Percentiles rank a stretch among this genome's conserved stretches.
Conservation (phyloP, 2,113 vertebrate genomes). For the Lophochroa leadbeateri region DNA sequence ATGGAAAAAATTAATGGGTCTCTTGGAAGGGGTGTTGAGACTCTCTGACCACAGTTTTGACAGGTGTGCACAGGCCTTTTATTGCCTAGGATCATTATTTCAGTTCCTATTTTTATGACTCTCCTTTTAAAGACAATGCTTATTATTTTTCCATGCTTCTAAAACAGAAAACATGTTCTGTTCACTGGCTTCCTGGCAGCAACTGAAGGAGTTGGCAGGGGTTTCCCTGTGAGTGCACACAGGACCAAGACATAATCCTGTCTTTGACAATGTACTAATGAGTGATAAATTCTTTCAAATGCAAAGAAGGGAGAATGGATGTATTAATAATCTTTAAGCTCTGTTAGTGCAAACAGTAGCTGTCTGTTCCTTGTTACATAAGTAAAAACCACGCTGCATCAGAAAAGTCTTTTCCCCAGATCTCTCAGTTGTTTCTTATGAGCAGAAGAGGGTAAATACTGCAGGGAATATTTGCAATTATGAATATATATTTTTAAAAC, state of each 20-base stretch:
- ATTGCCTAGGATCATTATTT: background rate
- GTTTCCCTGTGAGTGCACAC: background rate
- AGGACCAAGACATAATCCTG: conserved; percentile 50
- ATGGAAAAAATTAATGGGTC: background rate
- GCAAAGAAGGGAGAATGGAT: conserved; percentile 17
- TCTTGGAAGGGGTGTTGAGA: background rate
- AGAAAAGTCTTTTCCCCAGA: background rate
- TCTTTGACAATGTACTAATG: conserved; percentile 60
- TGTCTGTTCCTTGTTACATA: conserved; percentile 19
- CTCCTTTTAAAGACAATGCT: background rate
- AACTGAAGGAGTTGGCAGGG: conserved; percentile 1
- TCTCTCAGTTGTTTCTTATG: background rate
- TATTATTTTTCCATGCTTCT: background rate
- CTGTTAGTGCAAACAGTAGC: conserved; percentile 7
- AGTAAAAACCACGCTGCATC: background rate
- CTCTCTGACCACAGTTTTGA: background rate
- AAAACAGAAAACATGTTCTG: background rate
- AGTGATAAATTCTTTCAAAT: conserved; percentile 56
- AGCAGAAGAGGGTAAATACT: background rate
- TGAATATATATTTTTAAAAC: background rate
- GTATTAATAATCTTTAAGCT: conserved; percentile 49
- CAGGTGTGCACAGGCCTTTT: background rate
- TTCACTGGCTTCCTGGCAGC: conserved; percentile 36
- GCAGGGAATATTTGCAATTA: background rate
- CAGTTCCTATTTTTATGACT: background rate